phyloP scores from a whole-genome alignment of 1,140 invertebrate genomes.

The Rhynchophorus ferrugineus region DNA sequence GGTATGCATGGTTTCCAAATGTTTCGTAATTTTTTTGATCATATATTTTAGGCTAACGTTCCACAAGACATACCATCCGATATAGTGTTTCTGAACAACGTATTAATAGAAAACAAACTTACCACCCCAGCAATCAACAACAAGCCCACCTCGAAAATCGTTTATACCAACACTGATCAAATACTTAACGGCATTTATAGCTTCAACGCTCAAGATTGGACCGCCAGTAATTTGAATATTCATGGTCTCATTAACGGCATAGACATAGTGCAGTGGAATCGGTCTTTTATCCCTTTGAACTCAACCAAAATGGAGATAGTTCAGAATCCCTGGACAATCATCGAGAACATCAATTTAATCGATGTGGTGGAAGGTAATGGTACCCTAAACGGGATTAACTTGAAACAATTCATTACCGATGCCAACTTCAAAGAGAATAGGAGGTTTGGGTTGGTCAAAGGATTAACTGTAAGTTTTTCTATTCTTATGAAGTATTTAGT shows the following conservation, averaged over 20 bases:
- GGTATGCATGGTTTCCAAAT: conserved; percentile 23
- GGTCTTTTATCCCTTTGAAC: conserved; percentile 26
- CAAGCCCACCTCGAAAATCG: conserved; percentile 29
- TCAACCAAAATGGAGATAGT: conserved; percentile 30
- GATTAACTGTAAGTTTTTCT: conserved; percentile 29
- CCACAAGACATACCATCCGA: conserved; percentile 30
- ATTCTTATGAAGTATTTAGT: neutral
- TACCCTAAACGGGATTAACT: conserved; percentile 33
- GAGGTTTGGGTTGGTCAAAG: conserved; percentile 24
- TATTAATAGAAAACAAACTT: conserved; percentile 34
- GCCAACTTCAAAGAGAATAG: conserved; percentile 26
- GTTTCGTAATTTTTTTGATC: neutral
- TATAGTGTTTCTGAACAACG: conserved; percentile 35
- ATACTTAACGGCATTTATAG: conserved; percentile 29
- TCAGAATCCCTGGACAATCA: conserved; percentile 35
- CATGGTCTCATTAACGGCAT: conserved; percentile 32
- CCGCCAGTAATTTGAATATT: conserved; percentile 15
- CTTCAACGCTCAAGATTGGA: conserved; percentile 25
- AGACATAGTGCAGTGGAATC: conserved; percentile 36
- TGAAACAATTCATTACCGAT: conserved; percentile 27
- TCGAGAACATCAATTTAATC: conserved; percentile 36
- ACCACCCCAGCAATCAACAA: conserved; percentile 32
- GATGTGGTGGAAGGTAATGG: conserved; percentile 31
- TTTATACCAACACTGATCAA: conserved; percentile 37
- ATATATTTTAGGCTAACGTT: conserved; percentile 22